These are phyloP conservation scores for Euclidia mi DNA, from an alignment of 2,888 invertebrate genomes.

Conservation along the genomic window DNA sequence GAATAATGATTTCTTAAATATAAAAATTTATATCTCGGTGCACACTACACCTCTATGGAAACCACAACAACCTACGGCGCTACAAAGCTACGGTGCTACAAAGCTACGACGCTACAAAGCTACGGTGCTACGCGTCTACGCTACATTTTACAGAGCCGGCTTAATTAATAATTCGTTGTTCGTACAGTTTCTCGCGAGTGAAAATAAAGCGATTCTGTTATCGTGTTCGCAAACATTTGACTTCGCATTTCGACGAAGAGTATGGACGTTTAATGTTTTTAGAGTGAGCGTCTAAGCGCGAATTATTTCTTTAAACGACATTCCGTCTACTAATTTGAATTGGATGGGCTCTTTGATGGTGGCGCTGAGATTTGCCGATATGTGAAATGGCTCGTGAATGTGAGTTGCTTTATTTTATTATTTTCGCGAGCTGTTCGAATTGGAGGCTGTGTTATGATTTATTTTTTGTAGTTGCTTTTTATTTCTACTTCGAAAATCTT, in stretches of 20 bases:
- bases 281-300: conserved; percentile 14
- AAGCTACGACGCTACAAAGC: too few species aligned
- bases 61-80: not conserved
- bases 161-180: conserved; percentile 77
- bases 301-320: conserved; percentile 24
- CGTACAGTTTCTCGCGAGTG: conserved; percentile 45
- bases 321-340: conserved; percentile 31
- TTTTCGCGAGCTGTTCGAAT: too few species aligned
- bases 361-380: conserved; percentile 2
- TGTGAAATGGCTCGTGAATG: conserved; percentile 14
- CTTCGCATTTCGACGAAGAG: conserved; percentile 51
- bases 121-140: conserved; percentile 38
- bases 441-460: too few species aligned
- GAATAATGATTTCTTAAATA: too few species aligned
- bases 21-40: too few species aligned
- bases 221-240: conserved; percentile 72
- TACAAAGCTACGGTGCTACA: conserved; percentile 5
- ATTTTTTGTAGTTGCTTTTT: too few species aligned
- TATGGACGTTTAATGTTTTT: conserved; percentile 14
- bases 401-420: conserved; percentile 3
- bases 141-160: conserved; percentile 62
- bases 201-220: conserved; percentile 75
- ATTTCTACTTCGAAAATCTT: too few species aligned
- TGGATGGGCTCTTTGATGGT: conserved; percentile 3
- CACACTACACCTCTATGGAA: not conserved